Percentiles rank a stretch among this genome's conserved stretches.
phyloP scores from a whole-genome alignment of 1,140 invertebrate species.

The Drosophila melanica region DNA sequence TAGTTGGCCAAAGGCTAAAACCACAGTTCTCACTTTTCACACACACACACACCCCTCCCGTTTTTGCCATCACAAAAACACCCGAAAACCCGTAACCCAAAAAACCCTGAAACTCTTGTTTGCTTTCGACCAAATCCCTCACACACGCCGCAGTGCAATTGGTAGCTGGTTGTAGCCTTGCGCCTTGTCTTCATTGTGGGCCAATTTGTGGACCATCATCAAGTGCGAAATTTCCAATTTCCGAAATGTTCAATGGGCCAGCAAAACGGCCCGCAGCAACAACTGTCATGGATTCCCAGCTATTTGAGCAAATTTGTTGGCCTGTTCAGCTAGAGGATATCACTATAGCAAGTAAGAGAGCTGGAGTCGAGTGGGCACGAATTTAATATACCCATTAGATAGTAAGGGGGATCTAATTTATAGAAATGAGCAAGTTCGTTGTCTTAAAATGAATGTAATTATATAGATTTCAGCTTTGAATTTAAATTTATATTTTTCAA shows the following conservation, averaged over 20 bases:
- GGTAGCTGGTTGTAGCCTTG: slow-evolving; percentile 12
- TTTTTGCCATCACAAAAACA: not conserved
- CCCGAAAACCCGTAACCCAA: slow-evolving; percentile 20
- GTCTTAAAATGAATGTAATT: too few relatives aligned
- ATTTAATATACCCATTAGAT: not conserved
- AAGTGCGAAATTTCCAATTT: slow-evolving; percentile 80
- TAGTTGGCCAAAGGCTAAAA: slow-evolving; percentile 51
- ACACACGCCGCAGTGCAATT: slow-evolving; percentile 46
- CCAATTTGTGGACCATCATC: slow-evolving; percentile 76
- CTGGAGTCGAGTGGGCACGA: too few relatives aligned
- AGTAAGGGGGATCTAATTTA: not conserved
- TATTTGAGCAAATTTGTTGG: slow-evolving; percentile 59
- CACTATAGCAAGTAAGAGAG: not conserved
- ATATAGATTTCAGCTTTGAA: too few relatives aligned
- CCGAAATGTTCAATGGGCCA: slow-evolving; percentile 80
- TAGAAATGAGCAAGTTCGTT: not conserved
- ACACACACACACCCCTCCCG: not conserved
- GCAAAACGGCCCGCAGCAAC: slow-evolving; percentile 70
- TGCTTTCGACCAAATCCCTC: slow-evolving; percentile 41
- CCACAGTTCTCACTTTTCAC: slow-evolving; percentile 5
- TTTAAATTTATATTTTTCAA: too few relatives aligned
- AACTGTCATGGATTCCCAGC: slow-evolving; percentile 53
- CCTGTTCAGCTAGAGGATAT: slow-evolving; percentile 26
- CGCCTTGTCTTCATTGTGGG: slow-evolving; percentile 67
- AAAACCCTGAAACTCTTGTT: slow-evolving; percentile 45